phyloP scores from a whole-genome alignment of 1,140 invertebrate genomes.

The Rhyzopertha dominica region DNA sequence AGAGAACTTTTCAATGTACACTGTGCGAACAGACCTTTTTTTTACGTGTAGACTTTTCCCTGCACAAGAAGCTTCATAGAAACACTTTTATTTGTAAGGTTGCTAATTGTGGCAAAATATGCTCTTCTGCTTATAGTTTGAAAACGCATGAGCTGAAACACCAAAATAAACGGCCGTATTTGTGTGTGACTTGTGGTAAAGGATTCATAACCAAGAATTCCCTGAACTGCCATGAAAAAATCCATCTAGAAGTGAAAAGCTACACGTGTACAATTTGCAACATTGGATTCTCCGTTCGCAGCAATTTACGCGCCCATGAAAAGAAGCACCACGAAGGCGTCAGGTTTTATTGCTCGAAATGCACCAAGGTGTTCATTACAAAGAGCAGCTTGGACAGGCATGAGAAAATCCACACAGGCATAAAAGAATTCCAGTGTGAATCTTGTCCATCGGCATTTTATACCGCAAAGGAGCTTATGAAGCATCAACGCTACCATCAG shows the following conservation, averaged over 20 bases:
- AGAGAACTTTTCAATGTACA: not conserved
- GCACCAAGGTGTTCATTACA: slow-evolving; percentile 20
- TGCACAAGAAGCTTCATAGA: slow-evolving; percentile 3
- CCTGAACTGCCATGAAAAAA: slow-evolving; percentile 30
- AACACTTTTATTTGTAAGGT: slow-evolving; percentile 14
- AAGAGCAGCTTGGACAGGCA: slow-evolving; percentile 27
- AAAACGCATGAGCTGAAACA: slow-evolving; percentile 20
- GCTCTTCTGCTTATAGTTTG: slow-evolving; percentile 16
- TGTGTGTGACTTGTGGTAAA: slow-evolving; percentile 31
- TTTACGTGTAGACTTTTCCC: not conserved
- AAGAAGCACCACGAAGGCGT: slow-evolving; percentile 27
- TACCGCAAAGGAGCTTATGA: slow-evolving; percentile 26
- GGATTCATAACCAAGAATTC: slow-evolving; percentile 26
- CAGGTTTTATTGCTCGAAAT: slow-evolving; percentile 27
- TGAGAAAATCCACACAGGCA: slow-evolving; percentile 24
- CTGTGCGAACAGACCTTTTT: slow-evolving; percentile 4
- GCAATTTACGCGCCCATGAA: slow-evolving; percentile 25
- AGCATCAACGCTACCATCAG: slow-evolving; percentile 28
- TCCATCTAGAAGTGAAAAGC: slow-evolving; percentile 21
- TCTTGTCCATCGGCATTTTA: slow-evolving; percentile 25
- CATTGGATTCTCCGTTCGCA: slow-evolving; percentile 24
- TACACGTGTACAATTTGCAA: slow-evolving; percentile 24
- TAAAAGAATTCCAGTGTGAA: slow-evolving; percentile 26
- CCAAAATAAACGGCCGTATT: slow-evolving; percentile 21
- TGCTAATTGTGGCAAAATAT: slow-evolving; percentile 19